Percentiles rank a stretch among this genome's conserved stretches.
Conservation (phyloP, 2,797 vertebrate genomes). For the Sternotherus odoratus region DNA sequence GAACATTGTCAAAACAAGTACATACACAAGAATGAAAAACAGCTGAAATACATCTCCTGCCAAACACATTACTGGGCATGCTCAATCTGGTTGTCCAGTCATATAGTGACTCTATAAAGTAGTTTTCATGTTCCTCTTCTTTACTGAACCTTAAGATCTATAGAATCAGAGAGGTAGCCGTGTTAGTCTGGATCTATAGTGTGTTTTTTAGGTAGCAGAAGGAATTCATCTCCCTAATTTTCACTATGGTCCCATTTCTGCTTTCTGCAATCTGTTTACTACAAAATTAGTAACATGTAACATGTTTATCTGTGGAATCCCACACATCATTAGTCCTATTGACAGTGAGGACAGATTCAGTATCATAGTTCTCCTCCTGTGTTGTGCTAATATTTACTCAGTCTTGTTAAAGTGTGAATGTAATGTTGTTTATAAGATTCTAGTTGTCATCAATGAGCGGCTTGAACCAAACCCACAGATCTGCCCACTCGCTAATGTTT, state of each 20-base stretch:
- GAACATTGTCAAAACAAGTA: slow-evolving; percentile 33
- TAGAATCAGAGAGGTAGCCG: no score
- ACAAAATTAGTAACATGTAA: neutral
- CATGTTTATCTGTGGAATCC: neutral
- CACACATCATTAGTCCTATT: neutral
- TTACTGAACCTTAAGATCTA: neutral
- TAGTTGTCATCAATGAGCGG: neutral
- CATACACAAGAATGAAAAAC: slow-evolving; percentile 27
- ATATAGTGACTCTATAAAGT: neutral
- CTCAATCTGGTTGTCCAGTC: slow-evolving; percentile 32
- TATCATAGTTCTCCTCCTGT: neutral
- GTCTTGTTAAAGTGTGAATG: neutral
- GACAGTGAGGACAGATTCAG: neutral
- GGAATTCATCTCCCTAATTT: neutral
- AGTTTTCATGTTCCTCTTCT: neutral
- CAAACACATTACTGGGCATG: slow-evolving; percentile 39
- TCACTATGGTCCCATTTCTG: neutral
- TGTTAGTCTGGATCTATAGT: neutral
- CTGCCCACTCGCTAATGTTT: neutral
- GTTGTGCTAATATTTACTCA: neutral
- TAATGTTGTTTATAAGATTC: neutral
- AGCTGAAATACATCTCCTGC: slow-evolving; percentile 32
- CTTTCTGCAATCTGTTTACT: neutral
- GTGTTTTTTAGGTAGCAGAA: neutral
- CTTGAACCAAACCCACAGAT: neutral